phyloP scores from a whole-genome alignment of 2,888 invertebrate species.

The Ganaspis brasiliensis region DNA sequence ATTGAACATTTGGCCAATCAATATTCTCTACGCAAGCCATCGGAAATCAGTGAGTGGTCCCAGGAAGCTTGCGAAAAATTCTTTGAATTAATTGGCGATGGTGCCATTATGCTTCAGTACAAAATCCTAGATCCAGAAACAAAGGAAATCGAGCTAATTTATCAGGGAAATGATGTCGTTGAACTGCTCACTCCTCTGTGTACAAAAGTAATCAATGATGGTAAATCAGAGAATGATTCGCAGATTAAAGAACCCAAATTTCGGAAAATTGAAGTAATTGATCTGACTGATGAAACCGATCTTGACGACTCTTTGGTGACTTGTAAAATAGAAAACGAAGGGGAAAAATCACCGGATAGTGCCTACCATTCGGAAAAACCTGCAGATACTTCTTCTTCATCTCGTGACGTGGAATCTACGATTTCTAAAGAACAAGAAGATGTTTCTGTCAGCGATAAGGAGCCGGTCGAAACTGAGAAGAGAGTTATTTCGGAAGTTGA shows the following conservation, averaged over 20 bases:
- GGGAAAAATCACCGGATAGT: slow-evolving; percentile 40
- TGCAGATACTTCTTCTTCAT: not conserved
- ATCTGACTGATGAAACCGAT: slow-evolving; percentile 27
- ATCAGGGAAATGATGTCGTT: slow-evolving; percentile 85
- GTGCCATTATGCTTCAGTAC: slow-evolving; percentile 86
- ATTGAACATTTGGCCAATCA: slow-evolving; percentile 84
- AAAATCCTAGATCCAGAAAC: slow-evolving; percentile 86
- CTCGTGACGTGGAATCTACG: not conserved
- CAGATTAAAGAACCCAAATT: too few relatives aligned
- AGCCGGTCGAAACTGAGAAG: too few relatives aligned
- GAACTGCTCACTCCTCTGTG: slow-evolving; percentile 83
- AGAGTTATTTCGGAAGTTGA: too few relatives aligned
- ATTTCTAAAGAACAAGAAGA: not conserved
- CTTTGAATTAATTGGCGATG: slow-evolving; percentile 86
- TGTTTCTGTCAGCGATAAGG: too few relatives aligned
- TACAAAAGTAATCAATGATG: slow-evolving; percentile 30
- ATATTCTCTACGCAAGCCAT: slow-evolving; percentile 84
- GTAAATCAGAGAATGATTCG: not conserved
- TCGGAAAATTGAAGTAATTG: not conserved
- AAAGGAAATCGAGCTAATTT: slow-evolving; percentile 84
- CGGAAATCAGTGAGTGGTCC: slow-evolving; percentile 85
- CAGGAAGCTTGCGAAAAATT: slow-evolving; percentile 86
- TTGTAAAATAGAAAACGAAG: not conserved
- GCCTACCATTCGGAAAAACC: slow-evolving; percentile 40
- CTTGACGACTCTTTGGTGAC: not conserved